Evolutionary conservation across 1,140 invertebrate species (phyloP).

Genomic region (Achatina immaculata): DNA sequence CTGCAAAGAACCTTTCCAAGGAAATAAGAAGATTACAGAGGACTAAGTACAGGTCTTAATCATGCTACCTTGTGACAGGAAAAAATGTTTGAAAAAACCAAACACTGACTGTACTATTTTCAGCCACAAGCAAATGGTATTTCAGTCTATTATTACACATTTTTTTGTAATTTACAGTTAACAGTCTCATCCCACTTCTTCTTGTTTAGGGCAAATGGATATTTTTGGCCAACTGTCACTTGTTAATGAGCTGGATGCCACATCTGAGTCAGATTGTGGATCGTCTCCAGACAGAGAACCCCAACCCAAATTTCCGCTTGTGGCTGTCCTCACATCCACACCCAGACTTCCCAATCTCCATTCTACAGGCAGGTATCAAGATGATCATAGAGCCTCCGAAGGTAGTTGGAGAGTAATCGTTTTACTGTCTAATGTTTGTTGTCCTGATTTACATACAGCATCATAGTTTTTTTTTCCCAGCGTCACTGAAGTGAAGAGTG

Average conservation of each 20-base stretch:
- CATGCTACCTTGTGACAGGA: no score
- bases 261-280: conserved; percentile 85
- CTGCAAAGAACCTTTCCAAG: no score
- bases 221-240: conserved; percentile 90
- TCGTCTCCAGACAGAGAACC: conserved; percentile 76
- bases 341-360: conserved; percentile 84
- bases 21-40: no score
- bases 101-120: no score
- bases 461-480: no score
- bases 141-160: no score
- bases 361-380: conserved; percentile 72
- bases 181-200: background rate
- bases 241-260: conserved; percentile 92
- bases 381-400: conserved; percentile 77
- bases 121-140: no score
- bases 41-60: no score
- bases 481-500: no score
- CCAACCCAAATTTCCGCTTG: conserved; percentile 78
- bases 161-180: no score
- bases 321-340: conserved; percentile 88
- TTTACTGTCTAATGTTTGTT: background rate
- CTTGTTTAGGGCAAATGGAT: conserved; percentile 70
- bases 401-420: conserved; percentile 68
- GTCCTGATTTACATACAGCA: no score
- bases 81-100: no score